phyloP scores from a whole-genome alignment of 2,888 invertebrate genomes.

The Andrena fulva region DNA sequence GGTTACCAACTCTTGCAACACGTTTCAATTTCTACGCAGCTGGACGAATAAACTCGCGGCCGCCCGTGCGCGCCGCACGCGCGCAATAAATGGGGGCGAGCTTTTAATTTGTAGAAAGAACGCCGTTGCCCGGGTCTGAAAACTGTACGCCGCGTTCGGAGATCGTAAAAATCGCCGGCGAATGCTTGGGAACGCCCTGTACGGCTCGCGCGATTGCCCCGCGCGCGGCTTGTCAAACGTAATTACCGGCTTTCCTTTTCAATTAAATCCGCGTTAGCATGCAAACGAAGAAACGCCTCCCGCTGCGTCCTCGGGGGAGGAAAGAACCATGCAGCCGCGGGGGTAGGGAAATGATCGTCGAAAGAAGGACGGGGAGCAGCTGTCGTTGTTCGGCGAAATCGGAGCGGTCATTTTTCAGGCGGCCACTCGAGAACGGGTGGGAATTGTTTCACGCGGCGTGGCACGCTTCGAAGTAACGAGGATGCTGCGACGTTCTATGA shows the following conservation, averaged over 20 bases:
- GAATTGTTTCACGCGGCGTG: too few species aligned
- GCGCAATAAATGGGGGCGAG: conserved; percentile 14
- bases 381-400: neutral
- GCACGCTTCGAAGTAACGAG: too few species aligned
- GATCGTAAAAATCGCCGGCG: neutral
- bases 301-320: neutral
- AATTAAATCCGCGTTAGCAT: conserved; percentile 24
- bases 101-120: conserved; percentile 11
- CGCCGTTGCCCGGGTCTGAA: neutral
- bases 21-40: conserved; percentile 22
- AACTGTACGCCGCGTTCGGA: neutral
- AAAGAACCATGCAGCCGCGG: neutral
- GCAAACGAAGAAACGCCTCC: conserved; percentile 13
- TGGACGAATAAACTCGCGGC: neutral
- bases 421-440: neutral
- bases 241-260: conserved; percentile 17
- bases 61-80: neutral
- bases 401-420: neutral
- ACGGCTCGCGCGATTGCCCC: neutral
- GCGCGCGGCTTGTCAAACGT: neutral
- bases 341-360: neutral
- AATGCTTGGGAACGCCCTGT: neutral
- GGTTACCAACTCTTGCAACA: conserved; percentile 19
- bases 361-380: neutral
- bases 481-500: too few species aligned